phyloP scores from a whole-genome alignment of 2,113 vertebrate species.

The Dolichallabes microphthalmus region DNA sequence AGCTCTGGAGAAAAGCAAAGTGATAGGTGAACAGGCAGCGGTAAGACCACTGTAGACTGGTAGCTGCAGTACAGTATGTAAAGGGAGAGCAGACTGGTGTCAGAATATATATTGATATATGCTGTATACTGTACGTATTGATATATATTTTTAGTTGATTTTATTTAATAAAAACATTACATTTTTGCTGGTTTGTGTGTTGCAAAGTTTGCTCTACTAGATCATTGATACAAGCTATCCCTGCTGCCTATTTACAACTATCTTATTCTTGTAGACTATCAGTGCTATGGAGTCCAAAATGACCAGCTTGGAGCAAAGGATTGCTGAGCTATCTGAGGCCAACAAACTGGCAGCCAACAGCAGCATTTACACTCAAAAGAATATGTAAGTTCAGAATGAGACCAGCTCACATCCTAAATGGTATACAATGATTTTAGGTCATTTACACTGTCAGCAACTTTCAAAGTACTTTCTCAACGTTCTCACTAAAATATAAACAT shows the following conservation, averaged over 20 bases:
- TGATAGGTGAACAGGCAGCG: constrained; percentile 95
- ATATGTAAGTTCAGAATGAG: constrained; percentile 83
- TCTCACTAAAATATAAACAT: not conserved
- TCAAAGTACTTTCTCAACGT: not conserved
- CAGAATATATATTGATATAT: too few species aligned
- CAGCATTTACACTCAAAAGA: constrained; percentile 97
- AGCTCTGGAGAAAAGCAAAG: constrained; percentile 87
- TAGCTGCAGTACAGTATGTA: not conserved
- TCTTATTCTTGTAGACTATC: constrained; percentile 79
- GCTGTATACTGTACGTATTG: too few species aligned
- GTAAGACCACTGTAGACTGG: constrained; percentile 66
- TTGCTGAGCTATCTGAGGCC: constrained; percentile 93
- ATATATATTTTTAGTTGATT: too few species aligned
- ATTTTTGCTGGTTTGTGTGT: not conserved
- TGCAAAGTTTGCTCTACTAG: not conserved
- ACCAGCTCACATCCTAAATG: not conserved
- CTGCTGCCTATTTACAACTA: not conserved
- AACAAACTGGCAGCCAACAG: constrained; percentile 98
- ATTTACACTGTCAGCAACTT: not conserved
- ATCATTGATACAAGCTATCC: not conserved
- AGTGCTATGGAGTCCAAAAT: constrained; percentile 99
- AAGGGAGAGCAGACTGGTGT: not conserved
- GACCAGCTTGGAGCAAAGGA: constrained; percentile 94
- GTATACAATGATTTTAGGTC: not conserved
- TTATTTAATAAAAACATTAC: too few species aligned